Evolutionary conservation across 1,140 invertebrate species (phyloP).

Genomic region (Wiebesia pumilae): DNA sequence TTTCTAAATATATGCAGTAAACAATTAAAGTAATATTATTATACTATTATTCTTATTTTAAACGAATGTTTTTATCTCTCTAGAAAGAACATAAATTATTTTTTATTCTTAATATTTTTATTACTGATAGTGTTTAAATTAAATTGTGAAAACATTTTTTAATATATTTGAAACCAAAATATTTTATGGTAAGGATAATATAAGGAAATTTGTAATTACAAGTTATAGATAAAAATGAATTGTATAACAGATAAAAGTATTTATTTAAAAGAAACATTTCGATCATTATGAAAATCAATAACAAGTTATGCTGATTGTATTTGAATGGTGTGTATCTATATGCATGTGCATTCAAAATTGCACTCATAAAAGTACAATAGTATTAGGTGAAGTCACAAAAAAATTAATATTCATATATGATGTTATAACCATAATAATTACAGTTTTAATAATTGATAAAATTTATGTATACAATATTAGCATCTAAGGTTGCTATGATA

Average conservation of each 20-base stretch:
- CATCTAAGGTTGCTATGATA: background rate
- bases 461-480: background rate
- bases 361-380: slow-evolving; percentile 74
- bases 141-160: no score
- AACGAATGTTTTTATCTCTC: no score
- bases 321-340: slow-evolving; percentile 59
- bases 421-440: slow-evolving; percentile 47
- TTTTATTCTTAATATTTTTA: no score
- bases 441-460: background rate
- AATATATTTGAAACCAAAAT: no score
- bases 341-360: no score
- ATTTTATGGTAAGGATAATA: background rate
- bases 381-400: slow-evolving; percentile 73
- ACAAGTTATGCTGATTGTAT: slow-evolving; percentile 36
- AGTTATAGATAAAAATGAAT: background rate
- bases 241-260: background rate
- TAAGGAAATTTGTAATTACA: background rate
- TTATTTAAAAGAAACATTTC: slow-evolving; percentile 22
- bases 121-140: no score
- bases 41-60: no score
- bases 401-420: slow-evolving; percentile 70
- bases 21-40: no score
- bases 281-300: slow-evolving; percentile 32
- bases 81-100: no score
- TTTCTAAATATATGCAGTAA: no score